Evolutionary conservation across 1,140 invertebrate species (phyloP), one percentile per base, ranked within the genome.

Genomic region (Gryon sp.): DNA sequence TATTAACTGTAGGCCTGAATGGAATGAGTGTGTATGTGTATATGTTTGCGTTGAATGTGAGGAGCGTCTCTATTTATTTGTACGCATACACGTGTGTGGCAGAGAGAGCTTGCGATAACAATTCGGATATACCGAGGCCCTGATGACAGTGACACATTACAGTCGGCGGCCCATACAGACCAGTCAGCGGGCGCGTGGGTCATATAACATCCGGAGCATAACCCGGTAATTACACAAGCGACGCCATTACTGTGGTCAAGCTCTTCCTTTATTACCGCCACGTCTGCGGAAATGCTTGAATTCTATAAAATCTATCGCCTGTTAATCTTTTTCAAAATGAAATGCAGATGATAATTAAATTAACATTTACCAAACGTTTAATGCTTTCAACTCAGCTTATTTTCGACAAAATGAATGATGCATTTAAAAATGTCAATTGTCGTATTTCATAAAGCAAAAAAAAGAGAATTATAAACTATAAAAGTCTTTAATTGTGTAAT

Each of bases 81-180:
- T 24, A 55, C 57, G 38, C 19, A 34, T 24, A 77, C 53, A 59
- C 40, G 36, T 43, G 40, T 40, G 52, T 8, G 12, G 15, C 46
- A 43, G 48, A n/a, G n/a, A n/a, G n/a, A 52, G 68, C 68, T 73
- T 79, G 76, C 69, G 84, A 86, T 85, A 85, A 84, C 82, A 78
- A 83, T 86, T 86, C 70, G 79, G 73, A 80, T 82, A 60, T 66
- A 80, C 66, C 57, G 59, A 78, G 55, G 69, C 53, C n/a, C 63
- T 79, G 83, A 86, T 83, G 86, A 86, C 86, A 87, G 80, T 87
- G 84, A 87, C 84, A 81, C 84, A 87, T 87, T 80, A 80, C 80
- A 72, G 72, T 81, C 72, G 77, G 48, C 78, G 74, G 78, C 70
- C 46, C 48, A 68, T 66, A 62, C 65, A 78, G 77, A 68, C 73